Evolutionary conservation across 2,888 invertebrate species (phyloP), one percentile per base, ranked within the genome.

Genomic region (Empis livida): DNA sequence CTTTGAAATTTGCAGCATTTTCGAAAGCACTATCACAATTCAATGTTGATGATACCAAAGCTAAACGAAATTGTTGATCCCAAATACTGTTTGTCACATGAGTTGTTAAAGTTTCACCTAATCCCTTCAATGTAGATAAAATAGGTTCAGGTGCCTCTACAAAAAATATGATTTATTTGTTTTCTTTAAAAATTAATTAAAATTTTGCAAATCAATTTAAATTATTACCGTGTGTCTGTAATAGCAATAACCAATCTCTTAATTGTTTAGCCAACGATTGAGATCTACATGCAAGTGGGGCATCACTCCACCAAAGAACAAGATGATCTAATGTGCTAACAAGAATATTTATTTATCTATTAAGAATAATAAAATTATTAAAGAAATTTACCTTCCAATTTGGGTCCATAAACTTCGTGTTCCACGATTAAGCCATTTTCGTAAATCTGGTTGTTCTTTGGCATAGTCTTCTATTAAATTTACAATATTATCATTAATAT

Each of bases 301-400:
- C 80, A 11, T 80, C 72, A 2, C 83, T 82, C 87, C 88, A 88
- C 90, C 89, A 90, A 1, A 90, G 71, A 17, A 89, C 76, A 16
- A 87, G 79, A 59, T 90, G 88, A 60, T 89, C 87, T 44, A 87
- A 71, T 58, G 80, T 82, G 50, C 81, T 80, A n/a, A n/a, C n/a
- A n/a, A 39, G 8, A 27, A 9, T 27, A 27, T 27, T 8, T 8
- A 27, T 27, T 8, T 27, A 20, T 27, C 9, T 8, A 27, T 27
- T 27, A 27, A 27, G 5, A 8, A 8, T 9, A 27, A 9, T 8
- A 27, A 27, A 20, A 27, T 8, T 27, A 27, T 8, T 27, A 27
- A 8, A 27, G 2, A 27, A 27, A 27, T 27, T 27, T 27, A 27
- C 23, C 9, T 35, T 2, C 88, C 88, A 2, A 87, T 83, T 59